Evolutionary conservation across 2,797 vertebrate species (phyloP), one percentile per base, ranked within the genome.

Genomic region (Ctenopoma kingsleyae): DNA sequence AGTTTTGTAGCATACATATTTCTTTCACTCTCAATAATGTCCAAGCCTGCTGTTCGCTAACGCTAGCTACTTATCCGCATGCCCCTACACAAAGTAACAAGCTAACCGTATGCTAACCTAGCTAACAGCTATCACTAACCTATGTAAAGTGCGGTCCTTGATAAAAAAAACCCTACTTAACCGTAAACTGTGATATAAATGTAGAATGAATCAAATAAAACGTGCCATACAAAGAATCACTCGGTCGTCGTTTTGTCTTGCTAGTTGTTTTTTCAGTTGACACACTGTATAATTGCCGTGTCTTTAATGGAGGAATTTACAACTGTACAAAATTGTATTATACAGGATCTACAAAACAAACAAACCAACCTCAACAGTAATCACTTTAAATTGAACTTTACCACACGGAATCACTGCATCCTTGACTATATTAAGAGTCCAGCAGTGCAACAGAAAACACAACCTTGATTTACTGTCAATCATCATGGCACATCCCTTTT

Each of bases 251-350:
- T 17, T 17, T 17, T 17, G 13, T 15, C 5, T 17, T 41, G 15
- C 13, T 13, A 7, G 7, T 46, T 17, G 5, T 46, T 8, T 11
- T 41, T 47, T 64, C 32, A 68, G 15, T 46, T 5, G 2, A 9
- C 2, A 83, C 51, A 66, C 17, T 54, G n/a, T 54, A 8, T 53
- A 19, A 56, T 70, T 71, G 49, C 12, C 11, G 66, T 32, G 30
- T 85, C 68, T 87, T 91, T 92, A 93, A 93, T 92, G 80, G 75
- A 85, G 92, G 74, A 80, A 80, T 91, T 93, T 91, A 92, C 90
- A 93, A 27, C 85, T 93, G 90, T 94, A 95, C 93, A 95, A 93
- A 92, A 91, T 89, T 62, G 67, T 85, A 88, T 81, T 90, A 83
- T 88, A 91, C 85, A 91, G 56, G 40, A 81, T 86, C 51, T 90